Percentiles rank a stretch among this genome's conserved stretches.
These are phyloP conservation scores for Parauchenoglanis ngamensis DNA, from an alignment of 2,797 vertebrate genomes.

Conservation along the genomic window DNA sequence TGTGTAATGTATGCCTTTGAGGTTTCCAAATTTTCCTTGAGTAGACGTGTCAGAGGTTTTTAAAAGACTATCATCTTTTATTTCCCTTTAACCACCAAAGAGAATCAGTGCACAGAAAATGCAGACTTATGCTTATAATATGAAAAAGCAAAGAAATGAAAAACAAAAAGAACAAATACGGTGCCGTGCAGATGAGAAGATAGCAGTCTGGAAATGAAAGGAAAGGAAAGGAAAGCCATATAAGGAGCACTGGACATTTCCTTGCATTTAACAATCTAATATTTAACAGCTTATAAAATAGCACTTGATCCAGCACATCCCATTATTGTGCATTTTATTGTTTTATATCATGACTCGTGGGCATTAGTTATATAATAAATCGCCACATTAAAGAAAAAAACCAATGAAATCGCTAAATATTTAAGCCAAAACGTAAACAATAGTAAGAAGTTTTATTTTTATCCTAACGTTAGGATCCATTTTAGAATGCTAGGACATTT, in stretches of 20 bases:
- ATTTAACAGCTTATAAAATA: not conserved
- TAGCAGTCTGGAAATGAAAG: too few relatives aligned
- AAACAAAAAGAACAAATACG: not conserved
- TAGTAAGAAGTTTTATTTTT: not conserved
- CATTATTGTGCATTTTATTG: not conserved
- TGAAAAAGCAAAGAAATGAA: not conserved
- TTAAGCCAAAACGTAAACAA: not conserved
- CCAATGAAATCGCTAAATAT: not conserved
- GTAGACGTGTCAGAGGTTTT: not conserved
- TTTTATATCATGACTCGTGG: not conserved
- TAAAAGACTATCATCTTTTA: not conserved
- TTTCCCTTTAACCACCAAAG: not conserved
- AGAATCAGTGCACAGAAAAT: not conserved
- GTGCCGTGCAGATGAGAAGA: not conserved
- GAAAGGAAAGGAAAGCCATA: too few relatives aligned
- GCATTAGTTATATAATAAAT: not conserved
- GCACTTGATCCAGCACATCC: not conserved
- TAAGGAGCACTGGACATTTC: not conserved
- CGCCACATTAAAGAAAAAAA: not conserved
- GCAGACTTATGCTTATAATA: not conserved
- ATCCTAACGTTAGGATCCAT: not conserved
- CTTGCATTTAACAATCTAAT: not conserved
- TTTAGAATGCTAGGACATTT: not conserved
- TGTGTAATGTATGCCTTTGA: not conserved
- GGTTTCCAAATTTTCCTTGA: not conserved